Conservation (phyloP, 1,140 invertebrate species). For the Papilio machaon region DNA sequence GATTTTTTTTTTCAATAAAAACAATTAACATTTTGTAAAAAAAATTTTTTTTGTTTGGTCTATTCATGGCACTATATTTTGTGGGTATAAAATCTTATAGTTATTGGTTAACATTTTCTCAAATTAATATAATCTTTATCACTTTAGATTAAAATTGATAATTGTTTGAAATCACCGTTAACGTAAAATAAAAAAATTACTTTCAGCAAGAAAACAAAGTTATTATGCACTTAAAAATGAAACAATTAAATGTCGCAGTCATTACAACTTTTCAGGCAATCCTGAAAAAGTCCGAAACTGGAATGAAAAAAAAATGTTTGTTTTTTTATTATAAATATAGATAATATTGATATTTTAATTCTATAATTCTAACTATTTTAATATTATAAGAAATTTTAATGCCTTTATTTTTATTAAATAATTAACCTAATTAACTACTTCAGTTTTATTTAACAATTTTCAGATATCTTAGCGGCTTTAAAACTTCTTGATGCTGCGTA, state of each 20-base stretch:
- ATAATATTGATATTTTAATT: too few species aligned
- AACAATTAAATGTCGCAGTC: not conserved
- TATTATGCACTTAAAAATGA: not conserved
- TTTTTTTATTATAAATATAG: too few species aligned
- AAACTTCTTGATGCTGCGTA: too few species aligned
- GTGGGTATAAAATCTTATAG: not conserved
- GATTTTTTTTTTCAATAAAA: not conserved
- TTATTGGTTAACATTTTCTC: not conserved
- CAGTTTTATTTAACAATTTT: too few species aligned
- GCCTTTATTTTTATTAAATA: too few species aligned
- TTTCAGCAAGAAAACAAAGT: not conserved
- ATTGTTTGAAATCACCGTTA: not conserved
- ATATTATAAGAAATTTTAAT: too few species aligned
- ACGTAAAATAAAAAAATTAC: not conserved
- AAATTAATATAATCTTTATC: not conserved
- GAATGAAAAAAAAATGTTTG: not conserved
- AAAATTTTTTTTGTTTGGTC: not conserved
- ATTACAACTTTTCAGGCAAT: not conserved
- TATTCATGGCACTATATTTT: constrained; percentile 12
- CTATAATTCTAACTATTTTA: too few species aligned
- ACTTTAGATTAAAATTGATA: not conserved
- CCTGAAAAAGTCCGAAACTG: not conserved
- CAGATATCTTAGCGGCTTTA: too few species aligned
- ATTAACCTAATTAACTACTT: too few species aligned
- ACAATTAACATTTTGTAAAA: not conserved